Evolutionary conservation across 2,113 vertebrate genomes (phyloP).

Genomic region (Catharus minimus): DNA sequence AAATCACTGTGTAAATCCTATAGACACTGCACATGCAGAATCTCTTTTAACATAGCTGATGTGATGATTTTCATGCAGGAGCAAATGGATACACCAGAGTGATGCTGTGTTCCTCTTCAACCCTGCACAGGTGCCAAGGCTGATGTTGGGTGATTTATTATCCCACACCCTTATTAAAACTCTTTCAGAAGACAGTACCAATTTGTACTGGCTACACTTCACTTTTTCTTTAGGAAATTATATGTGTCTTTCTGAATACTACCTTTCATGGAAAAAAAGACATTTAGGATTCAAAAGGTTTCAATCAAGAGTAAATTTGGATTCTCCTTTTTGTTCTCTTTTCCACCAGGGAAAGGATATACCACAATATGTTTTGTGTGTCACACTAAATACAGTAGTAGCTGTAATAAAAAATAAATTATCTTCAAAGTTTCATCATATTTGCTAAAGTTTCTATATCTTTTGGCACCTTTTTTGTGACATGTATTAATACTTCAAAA

Average conservation of each 20-base stretch:
- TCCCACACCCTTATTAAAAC: not conserved
- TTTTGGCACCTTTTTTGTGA: not conserved
- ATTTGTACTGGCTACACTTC: not conserved
- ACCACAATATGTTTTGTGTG: not conserved
- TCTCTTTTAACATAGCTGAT: not conserved
- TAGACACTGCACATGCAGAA: not conserved
- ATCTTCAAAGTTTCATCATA: not conserved
- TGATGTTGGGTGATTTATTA: not conserved
- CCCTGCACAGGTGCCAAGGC: not conserved
- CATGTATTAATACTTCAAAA: conserved; percentile 8
- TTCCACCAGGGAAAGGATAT: not conserved
- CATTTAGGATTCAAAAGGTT: not conserved
- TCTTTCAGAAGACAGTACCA: not conserved
- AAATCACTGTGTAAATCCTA: not conserved
- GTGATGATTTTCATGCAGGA: not conserved
- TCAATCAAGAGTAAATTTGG: not conserved
- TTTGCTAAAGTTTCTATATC: not conserved
- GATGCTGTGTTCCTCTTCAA: not conserved
- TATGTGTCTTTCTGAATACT: not conserved
- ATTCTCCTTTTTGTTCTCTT: not conserved
- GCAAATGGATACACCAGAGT: not conserved
- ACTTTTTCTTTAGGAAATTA: not conserved
- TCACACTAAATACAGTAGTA: not conserved
- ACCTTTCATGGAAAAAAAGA: not conserved
- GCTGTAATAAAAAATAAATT: not conserved